Conservation (phyloP, 1,140 invertebrate species). For the Periplaneta americana region DNA sequence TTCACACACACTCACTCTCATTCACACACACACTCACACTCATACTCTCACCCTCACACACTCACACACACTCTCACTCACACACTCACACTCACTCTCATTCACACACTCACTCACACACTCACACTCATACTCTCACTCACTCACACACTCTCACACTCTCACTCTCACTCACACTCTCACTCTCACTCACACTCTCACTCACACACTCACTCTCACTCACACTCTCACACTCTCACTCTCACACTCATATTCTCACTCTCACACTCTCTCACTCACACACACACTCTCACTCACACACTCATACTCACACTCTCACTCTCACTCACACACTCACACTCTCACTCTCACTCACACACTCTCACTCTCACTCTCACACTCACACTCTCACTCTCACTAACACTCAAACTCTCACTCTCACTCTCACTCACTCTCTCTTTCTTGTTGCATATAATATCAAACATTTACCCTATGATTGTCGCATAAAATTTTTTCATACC, state of each 20-base stretch:
- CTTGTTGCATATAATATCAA: not conserved
- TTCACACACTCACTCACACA: not conserved
- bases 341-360: not conserved
- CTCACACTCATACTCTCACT: not conserved
- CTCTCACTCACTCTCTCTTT: not conserved
- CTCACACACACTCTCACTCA: not conserved
- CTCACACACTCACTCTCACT: not conserved
- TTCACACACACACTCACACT: not conserved
- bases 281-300: not conserved
- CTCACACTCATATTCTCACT: not conserved
- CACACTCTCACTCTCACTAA: constrained; percentile 4
- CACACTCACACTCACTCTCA: not conserved
- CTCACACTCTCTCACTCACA: not conserved
- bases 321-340: not conserved
- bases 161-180: not conserved
- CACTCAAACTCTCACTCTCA: constrained; percentile 3
- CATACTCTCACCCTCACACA: not conserved
- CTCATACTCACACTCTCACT: not conserved
- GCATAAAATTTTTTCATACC: too few species aligned
- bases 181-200: not conserved
- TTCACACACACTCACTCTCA: too few species aligned
- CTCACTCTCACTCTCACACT: constrained; percentile 17
- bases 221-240: not conserved
- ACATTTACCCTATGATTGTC: too few species aligned
- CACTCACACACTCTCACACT: not conserved